Evolutionary conservation across 2,797 vertebrate species (phyloP), one percentile per base, ranked within the genome.

Genomic region (Ciconia nigra): DNA sequence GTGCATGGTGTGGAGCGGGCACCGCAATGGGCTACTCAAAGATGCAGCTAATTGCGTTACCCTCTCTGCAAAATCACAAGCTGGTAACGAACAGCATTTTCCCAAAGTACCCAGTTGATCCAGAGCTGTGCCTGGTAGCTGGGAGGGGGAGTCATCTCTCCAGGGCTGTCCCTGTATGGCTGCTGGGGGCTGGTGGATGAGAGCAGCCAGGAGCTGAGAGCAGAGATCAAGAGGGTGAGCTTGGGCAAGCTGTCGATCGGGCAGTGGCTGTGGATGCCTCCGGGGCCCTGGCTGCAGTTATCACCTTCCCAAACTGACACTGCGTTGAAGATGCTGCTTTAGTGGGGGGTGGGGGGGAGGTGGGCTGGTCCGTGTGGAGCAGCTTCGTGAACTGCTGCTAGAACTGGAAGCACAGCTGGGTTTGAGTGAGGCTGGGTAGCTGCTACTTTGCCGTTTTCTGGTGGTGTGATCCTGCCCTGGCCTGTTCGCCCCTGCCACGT

Each of bases 1-100:
- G 20, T 2, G 6, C 6, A 0, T 2, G 2, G 10, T 8, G 55
- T 1, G 8, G 61, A 70, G 54, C 3, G 0, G 47, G 26, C 25
- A 5, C 6, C 0, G 1, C 20, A 6, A 0, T 15, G 37, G 39
- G 89, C 18, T 18, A 6, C 29, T 37, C 5, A 15, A 9, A 22
- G 57, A 14, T 39, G 26, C 58, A 76, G 54, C 33, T 66, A 1
- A 1, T 22, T 8, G 24, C 3, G 0, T 87, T 84, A 14, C 31
- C 7, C 35, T 80, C 37, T 37, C 47, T 33, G 35, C 66, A 70
- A 13, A 61, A 83, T 77, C 44, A 35, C 7, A 21, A 24, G 25
- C 35, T 77, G 62, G 58, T 82, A 49, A 39, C 0, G 0, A 83
- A 4, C 37, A 22, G 72, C 7, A 2, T 85, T 81, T 55, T 70